These are phyloP conservation scores for Corythaeola cristata DNA, from an alignment of 2,113 vertebrate genomes.

Conservation along the genomic window DNA sequence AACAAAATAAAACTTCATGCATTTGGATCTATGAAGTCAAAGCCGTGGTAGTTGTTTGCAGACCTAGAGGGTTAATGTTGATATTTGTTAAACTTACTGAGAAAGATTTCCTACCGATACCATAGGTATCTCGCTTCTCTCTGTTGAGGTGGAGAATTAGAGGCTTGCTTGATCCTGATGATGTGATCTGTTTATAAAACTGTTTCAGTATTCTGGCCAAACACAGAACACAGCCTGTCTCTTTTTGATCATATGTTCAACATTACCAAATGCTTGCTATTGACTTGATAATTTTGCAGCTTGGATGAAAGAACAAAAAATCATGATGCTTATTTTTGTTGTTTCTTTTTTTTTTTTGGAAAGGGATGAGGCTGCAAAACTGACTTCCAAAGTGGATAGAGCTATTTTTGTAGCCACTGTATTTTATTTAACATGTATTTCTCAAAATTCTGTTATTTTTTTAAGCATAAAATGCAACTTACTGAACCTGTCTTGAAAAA, in stretches of 20 bases:
- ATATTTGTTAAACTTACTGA: background rate
- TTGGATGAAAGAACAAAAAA: constrained; percentile 2
- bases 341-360: background rate
- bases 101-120: background rate
- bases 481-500: background rate
- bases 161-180: background rate
- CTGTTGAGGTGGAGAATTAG: background rate
- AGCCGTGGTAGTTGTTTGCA: background rate
- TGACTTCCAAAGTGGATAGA: background rate
- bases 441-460: background rate
- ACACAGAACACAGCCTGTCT: background rate
- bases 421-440: background rate
- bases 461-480: background rate
- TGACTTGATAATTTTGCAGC: constrained; percentile 23
- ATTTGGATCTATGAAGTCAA: background rate
- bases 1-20: background rate
- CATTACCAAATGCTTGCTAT: constrained; percentile 12
- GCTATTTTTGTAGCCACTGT: background rate
- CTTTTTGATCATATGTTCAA: background rate
- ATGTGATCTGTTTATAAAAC: constrained; percentile 24
- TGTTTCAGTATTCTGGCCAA: background rate
- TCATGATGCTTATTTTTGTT: background rate
- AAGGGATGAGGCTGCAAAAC: background rate
- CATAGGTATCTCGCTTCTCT: background rate
- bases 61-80: background rate